Base-by-base conservation (phyloP, 2,113 vertebrate species). In the Procavia capensis region DNA sequence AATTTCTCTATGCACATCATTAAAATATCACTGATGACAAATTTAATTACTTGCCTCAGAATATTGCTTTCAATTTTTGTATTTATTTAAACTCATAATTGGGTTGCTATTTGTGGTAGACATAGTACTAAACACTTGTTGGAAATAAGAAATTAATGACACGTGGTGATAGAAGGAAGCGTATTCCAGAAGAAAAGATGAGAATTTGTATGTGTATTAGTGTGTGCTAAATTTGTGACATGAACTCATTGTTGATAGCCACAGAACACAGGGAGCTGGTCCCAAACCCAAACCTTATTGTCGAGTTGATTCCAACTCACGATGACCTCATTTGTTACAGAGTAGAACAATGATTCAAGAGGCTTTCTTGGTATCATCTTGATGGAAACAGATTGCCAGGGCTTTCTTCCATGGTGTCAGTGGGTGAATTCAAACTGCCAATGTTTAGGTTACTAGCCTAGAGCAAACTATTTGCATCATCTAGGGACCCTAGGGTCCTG, bases 1-100 rank as follows among this genome's bases (percentile, higher is more conserved):
- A 83, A 59, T 74, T 92, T 85, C 82, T 78, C 57, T 93, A 75
- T 70, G 36, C 36, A 74, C 36, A 84, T 94, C 34, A 75, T 92
- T 82, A 88, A 88, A 96, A 79, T 89, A 91, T 72, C 86, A 87
- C 59, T 75, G 41, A 74, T 47, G 68, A 75, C 70, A 86, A n/a
- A 76, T 50, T 75, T n/a, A 20, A n/a, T 63, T 76, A 95, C 27
- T 63, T 41, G 34, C 39, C n/a, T 91, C 22, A 25, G 34, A 88
- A 34, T 68, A 43, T 70, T 75, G 31, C 64, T 93, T 78, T 90
- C 79, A 88, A 68, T 41, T 79, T 41, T 80, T 72, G 39, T 39
- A 47, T 91, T 91, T 83, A 47, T 74, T 96, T 90, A 85, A 93
- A 96, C 16, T 70, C 1, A 4, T 80, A 50, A 87, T 85, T 90